Evolutionary conservation across 2,113 vertebrate species (phyloP), one percentile per base, ranked within the genome.

Genomic region (Symphodus melops): DNA sequence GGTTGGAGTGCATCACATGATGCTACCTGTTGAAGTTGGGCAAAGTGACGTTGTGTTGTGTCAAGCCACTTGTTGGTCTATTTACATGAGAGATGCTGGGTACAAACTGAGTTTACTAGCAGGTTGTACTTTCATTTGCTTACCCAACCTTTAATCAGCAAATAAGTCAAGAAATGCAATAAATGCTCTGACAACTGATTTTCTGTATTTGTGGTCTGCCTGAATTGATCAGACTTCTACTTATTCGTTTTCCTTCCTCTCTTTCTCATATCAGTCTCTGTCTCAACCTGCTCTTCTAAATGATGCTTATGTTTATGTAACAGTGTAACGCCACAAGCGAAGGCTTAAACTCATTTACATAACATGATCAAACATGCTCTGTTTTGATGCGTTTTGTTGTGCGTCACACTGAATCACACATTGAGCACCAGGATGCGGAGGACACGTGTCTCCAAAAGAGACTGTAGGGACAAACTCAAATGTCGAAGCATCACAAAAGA

Each of bases 241-340:
- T 33, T 33, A 33, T 5, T 33, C 4, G 36, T 48, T 70, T 60
- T 49, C 39, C 44, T 36, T 49, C 68, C 12, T 61, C 69, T 68
- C 72, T 67, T 68, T 79, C 19, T 28, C 28, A 20, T 64, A 75
- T 56, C 63, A 52, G 58, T 83, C 53, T 49, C 73, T 65, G 49
- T 73, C 56, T 77, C 67, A 3, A 59, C 66, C 59, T 56, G 64
- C 67, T 79, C 73, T 56, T 65, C 74, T 75, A 61, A 81, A 78
- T 39, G 63, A 80, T 81, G 55, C 63, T n/a, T n/a, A n/a, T 7
- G 17, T 80, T 83, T 83, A 83, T 78, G 68, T 74, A 86, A 88
- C 75, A 66, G 72, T 5, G 66, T 59, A 62, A 75, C 74, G 54
- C 3, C 37, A 84, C 68, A 58, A 76, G 56, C 72, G 72, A 49